Base-by-base conservation (phyloP, 2,113 vertebrate species). In the Pipa parva region DNA sequence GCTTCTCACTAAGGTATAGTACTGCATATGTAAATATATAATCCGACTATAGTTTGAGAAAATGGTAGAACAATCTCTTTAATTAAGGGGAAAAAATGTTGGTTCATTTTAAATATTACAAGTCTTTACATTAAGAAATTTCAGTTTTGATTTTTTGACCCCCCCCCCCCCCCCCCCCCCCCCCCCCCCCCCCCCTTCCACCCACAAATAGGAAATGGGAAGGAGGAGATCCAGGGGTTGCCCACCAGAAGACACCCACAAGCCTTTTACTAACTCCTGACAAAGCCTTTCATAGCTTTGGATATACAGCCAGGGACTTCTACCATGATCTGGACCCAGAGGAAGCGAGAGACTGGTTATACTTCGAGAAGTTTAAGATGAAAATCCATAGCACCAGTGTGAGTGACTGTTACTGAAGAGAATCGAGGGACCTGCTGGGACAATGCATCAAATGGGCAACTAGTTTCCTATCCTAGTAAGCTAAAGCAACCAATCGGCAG, bases 311-410 rank as follows among this genome's bases (percentile, higher is more conserved):
- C 7, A 79, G 95, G 5, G 97, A 99, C 74, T 93, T 79, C 69
- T 99, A 97, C 85, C 97, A 99, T 0, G 94, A 97, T 77, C 83
- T 99, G 63, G 94, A 98, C 75, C 97, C 97, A 0, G 92, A 97
- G 42, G 97, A 99, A 61, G 93, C 94, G 1, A 85, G 83, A 0
- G 91, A 94, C 59, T 99, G 97, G 97, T 85, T 97, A 31, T 99
- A 98, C 84, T 97, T 99, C 0, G 95, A 99, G 76, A 99, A 99
- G 78, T 99, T 99, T 50, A 99, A 99, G 80, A 99, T 99, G 97
- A 97, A 93, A 81, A 96, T 98, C 54, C 97, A 99, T 83, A 97
- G 95, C 68, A 86, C 90, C 56, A 92, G 89, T 0, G 96, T 99
- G 80, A 84, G 87, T 42, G 17, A 42, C 3, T 13, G 36, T 13